A percentile compares a stretch with the other conserved stretches of the same genome.
These are phyloP conservation scores for Drosophila leonis DNA, from an alignment of 2,888 invertebrate genomes.

Conservation along the genomic window DNA sequence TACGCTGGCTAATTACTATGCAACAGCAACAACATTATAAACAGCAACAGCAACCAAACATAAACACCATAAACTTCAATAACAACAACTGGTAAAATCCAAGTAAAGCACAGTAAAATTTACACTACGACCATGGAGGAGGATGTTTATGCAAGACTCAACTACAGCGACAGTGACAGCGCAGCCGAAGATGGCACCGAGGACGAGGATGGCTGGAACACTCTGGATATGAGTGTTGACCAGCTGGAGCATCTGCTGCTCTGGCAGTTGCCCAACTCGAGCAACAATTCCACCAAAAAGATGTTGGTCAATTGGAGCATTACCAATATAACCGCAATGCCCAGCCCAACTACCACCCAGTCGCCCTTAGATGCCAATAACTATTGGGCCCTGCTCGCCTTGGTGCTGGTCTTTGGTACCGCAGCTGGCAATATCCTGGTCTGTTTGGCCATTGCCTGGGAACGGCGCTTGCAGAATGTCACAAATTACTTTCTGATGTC, in stretches of 20 bases:
- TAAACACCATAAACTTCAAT: background rate
- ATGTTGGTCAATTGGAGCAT: constrained; percentile 41
- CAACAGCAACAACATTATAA: constrained; percentile 13
- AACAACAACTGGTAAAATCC: background rate
- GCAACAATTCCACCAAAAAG: constrained; percentile 33
- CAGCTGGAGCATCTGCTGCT: constrained; percentile 49
- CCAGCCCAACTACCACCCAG: constrained; percentile 5
- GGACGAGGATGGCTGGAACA: constrained; percentile 53
- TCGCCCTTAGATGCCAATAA: constrained; percentile 86
- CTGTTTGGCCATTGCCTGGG: constrained; percentile 96
- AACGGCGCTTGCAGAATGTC: constrained; percentile 96
- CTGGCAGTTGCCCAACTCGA: constrained; percentile 49
- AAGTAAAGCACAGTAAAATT: constrained; percentile 13
- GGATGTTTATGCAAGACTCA: constrained; percentile 75
- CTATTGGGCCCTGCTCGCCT: constrained; percentile 93
- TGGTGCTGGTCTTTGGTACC: constrained; percentile 92
- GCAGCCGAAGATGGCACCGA: constrained; percentile 34
- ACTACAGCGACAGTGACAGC: constrained; percentile 57
- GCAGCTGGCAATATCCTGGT: constrained; percentile 97
- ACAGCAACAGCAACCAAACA: background rate
- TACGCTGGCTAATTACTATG: constrained; percentile 69
- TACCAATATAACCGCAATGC: constrained; percentile 47
- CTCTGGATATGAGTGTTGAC: constrained; percentile 48
- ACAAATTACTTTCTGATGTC: constrained; percentile 99
- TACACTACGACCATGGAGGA: constrained; percentile 70